Conservation (phyloP, 2,888 invertebrate species). For the Morinoia aosen region DNA sequence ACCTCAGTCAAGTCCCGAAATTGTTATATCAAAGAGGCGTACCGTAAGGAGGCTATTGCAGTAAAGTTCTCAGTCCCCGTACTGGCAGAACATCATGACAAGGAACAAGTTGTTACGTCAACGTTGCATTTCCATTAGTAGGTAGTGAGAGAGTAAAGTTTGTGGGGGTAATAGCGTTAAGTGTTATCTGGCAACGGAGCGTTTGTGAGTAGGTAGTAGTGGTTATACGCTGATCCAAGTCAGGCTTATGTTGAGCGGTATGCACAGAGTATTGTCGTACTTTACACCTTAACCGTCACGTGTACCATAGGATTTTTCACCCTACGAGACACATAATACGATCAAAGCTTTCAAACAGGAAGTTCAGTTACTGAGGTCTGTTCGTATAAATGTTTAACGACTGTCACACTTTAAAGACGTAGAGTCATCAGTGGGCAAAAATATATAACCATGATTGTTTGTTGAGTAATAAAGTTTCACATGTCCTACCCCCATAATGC, state of each 20-base stretch:
- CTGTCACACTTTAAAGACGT: background rate
- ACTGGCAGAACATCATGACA: background rate
- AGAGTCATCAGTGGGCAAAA: background rate
- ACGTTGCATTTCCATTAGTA: constrained; percentile 19
- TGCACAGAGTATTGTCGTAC: background rate
- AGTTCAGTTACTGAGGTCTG: background rate
- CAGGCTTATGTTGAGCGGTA: background rate
- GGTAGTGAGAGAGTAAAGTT: constrained; percentile 14
- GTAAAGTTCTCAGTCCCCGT: background rate
- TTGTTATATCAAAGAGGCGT: constrained; percentile 22
- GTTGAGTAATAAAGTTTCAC: background rate
- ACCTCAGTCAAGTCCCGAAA: constrained; percentile 37
- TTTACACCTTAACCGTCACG: background rate
- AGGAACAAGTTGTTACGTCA: background rate
- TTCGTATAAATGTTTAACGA: background rate
- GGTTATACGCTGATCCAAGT: background rate
- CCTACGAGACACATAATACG: background rate
- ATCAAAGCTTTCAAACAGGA: background rate
- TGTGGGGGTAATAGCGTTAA: background rate
- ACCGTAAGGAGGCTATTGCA: background rate
- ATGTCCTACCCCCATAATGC: background rate
- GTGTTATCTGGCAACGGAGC: background rate
- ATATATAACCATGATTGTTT: background rate
- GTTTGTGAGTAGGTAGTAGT: background rate
- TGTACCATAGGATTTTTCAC: background rate